Evolutionary conservation across 2,113 vertebrate genomes (phyloP).

Genomic region (Calcarius ornatus): DNA sequence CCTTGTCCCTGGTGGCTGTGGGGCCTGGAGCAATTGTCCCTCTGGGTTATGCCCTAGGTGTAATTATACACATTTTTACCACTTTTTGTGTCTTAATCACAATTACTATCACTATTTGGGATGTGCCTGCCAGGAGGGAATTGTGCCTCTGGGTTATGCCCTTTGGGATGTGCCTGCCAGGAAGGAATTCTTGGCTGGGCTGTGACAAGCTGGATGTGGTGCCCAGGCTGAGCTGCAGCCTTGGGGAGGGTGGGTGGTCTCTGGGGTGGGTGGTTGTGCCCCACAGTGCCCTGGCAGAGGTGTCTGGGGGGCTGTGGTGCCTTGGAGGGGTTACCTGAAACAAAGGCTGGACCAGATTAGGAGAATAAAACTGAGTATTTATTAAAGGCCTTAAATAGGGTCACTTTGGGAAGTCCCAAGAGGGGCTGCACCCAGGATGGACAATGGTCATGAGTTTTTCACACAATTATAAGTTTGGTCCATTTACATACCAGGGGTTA

Average conservation of each 20-base stretch:
- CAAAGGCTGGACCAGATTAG: neutral
- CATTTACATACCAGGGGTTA: neutral
- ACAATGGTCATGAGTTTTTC: neutral
- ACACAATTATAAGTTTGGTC: neutral
- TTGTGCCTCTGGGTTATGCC: neutral
- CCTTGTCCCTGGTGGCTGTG: neutral
- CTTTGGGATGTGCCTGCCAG: neutral
- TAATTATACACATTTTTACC: too few species aligned
- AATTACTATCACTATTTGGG: too few species aligned
- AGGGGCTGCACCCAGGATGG: neutral
- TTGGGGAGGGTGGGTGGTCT: neutral
- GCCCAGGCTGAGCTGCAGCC: neutral
- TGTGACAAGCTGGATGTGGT: fast-evolving
- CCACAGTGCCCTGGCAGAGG: neutral
- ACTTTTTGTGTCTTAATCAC: too few species aligned
- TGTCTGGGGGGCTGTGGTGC: neutral
- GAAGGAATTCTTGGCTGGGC: neutral
- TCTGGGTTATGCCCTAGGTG: neutral
- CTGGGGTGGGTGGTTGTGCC: neutral
- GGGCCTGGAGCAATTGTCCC: neutral
- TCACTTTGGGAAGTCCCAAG: neutral
- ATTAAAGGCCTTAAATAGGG: too few species aligned
- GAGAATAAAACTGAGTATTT: neutral
- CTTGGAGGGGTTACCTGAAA: neutral
- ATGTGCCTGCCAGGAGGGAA: too few species aligned